A percentile compares a stretch with the other conserved stretches of the same genome.
Conservation (phyloP, 1,140 invertebrate species). For the Oreohelix idahoensis region DNA sequence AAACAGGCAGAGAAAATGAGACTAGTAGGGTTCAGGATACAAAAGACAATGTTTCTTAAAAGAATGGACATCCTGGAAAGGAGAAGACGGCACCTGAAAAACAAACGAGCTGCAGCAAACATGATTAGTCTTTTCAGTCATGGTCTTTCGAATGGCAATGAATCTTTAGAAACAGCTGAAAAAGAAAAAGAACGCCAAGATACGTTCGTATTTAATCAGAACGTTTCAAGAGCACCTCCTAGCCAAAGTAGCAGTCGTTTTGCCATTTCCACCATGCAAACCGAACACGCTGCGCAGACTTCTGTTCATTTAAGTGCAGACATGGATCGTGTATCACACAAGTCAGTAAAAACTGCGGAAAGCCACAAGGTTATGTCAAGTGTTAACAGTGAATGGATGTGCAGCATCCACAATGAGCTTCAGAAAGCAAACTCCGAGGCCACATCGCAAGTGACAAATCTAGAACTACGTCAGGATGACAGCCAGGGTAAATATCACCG, state of each 20-base stretch:
- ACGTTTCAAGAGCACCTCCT: not conserved
- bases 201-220: not conserved
- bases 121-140: not conserved
- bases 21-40: not conserved
- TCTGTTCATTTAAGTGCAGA: not conserved
- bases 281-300: not conserved
- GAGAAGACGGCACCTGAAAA: not conserved
- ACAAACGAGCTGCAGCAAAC: not conserved
- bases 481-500: not conserved
- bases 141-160: no score
- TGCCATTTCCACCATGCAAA: not conserved
- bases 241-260: not conserved
- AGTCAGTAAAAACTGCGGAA: not conserved
- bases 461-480: not conserved
- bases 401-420: not conserved
- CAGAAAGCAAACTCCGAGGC: not conserved
- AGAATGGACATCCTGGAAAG: not conserved
- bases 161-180: not conserved
- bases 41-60: not conserved
- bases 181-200: not conserved
- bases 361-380: no score
- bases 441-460: not conserved
- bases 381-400: constrained; percentile 1
- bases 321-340: not conserved
- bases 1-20: not conserved